Base-by-base conservation (phyloP, 2,797 vertebrate species). In the Cetoscarus ocellatus region DNA sequence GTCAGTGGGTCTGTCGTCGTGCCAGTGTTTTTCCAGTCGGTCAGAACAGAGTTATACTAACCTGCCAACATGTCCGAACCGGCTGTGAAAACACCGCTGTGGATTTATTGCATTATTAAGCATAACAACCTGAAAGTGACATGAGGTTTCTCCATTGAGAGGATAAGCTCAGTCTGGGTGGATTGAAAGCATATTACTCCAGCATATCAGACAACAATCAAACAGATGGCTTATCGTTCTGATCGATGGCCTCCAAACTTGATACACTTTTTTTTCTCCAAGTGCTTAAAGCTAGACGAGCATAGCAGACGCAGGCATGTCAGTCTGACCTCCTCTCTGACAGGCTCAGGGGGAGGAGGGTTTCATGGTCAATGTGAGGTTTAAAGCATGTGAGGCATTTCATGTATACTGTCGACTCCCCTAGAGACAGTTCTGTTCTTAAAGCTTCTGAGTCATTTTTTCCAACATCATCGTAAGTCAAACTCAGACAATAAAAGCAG, bases 31-130 rank as follows among this genome's bases (percentile, higher is more conserved):
- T 72, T 73, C 58, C 50, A 76, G 63, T 61, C 73, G 36, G 54
- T 27, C 69, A 70, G 58, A 77, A 60, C 70, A 59, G 71, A 73
- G 51, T 61, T 60, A 44, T 52, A 48, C 60, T 51, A 69, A 86
- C 69, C 53, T 56, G 86, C 81, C 80, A 80, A 74, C 52, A 66
- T 64, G 78, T 83, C 80, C 9, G 39, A 54, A 68, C 77, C 85
- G 89, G 89, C 86, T 88, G 83, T 82, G 70, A 79, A 91, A 91
- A 91, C 69, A 90, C 71, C 54, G 69, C 67, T 48, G 35, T 15
- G 61, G 82, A 82, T 86, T 83, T 84, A 86, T 79, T 80, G 64
- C 66, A 61, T 86, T 84, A 85, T 85, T 83, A 79, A 74, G 67
- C 17, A 60, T 56, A 75, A 65, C 66, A 59, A 56, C 47, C 61